phyloP scores from a whole-genome alignment of 2,888 invertebrate genomes.

The Anodontia alba region DNA sequence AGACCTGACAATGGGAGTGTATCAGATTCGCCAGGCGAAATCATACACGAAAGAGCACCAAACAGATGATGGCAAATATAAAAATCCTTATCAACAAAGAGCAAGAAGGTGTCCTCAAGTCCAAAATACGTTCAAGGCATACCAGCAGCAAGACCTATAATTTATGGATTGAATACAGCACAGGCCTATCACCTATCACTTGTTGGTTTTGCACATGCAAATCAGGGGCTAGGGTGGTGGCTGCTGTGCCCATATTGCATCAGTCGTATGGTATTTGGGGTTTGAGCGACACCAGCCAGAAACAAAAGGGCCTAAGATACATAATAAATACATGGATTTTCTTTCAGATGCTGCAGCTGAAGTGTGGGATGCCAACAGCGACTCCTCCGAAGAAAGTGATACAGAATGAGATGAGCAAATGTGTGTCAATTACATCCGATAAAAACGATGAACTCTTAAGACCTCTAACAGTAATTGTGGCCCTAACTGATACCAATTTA shows the following conservation, averaged over 20 bases:
- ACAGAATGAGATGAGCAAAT: neutral
- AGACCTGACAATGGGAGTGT: neutral
- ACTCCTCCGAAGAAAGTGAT: neutral
- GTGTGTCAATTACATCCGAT: neutral
- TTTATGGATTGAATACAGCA: neutral
- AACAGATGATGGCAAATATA: neutral
- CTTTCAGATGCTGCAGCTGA: conserved; percentile 8
- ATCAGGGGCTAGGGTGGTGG: conserved; percentile 43
- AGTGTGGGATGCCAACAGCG: neutral
- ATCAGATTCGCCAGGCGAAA: conserved; percentile 12
- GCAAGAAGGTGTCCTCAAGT: neutral
- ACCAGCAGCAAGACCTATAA: neutral
- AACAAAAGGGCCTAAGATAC: neutral
- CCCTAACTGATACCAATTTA: neutral
- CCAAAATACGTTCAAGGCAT: conserved; percentile 6
- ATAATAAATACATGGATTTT: neutral
- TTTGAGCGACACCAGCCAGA: conserved; percentile 7
- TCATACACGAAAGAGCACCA: conserved; percentile 5
- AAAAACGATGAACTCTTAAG: too few relatives aligned
- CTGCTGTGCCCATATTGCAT: conserved; percentile 39
- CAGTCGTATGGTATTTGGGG: conserved; percentile 39
- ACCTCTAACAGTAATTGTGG: neutral
- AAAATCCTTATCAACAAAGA: conserved; percentile 5
- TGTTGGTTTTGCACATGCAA: conserved; percentile 44
- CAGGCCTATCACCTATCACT: neutral